These are phyloP conservation scores for Pelobates fuscus DNA, from an alignment of 2,113 vertebrate species.

Conservation along the genomic window DNA sequence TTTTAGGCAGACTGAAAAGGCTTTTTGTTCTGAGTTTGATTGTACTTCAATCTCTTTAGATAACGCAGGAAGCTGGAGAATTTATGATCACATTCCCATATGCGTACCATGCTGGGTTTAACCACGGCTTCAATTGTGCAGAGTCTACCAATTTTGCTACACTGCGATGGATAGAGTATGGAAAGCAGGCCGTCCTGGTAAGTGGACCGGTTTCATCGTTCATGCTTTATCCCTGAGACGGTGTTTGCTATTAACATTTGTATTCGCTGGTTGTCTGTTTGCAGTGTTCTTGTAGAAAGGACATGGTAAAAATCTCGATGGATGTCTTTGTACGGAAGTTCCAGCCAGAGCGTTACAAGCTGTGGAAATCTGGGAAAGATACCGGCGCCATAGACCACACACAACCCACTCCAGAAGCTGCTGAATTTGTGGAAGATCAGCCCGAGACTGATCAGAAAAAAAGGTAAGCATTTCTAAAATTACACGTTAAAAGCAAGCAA, in stretches of 20 bases:
- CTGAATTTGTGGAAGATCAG: conserved; percentile 65
- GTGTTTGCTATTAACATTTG: neutral
- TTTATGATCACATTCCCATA: conserved; percentile 97
- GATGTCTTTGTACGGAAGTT: conserved; percentile 94
- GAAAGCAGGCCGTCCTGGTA: conserved; percentile 92
- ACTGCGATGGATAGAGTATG: conserved; percentile 94
- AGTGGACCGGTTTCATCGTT: conserved; percentile 46
- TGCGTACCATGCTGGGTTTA: conserved; percentile 95
- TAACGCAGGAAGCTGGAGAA: conserved; percentile 92
- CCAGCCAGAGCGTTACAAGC: conserved; percentile 92
- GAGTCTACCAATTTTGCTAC: conserved; percentile 97
- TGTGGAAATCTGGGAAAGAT: conserved; percentile 93
- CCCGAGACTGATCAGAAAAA: conserved; percentile 59
- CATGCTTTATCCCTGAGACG: neutral
- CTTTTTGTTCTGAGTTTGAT: too few species aligned
- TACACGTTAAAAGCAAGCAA: too few species aligned
- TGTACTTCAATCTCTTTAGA: conserved; percentile 61
- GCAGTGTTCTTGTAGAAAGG: conserved; percentile 95
- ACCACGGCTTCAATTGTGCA: conserved; percentile 98
- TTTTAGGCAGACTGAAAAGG: too few species aligned
- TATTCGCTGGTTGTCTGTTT: neutral
- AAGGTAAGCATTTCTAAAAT: conserved; percentile 62
- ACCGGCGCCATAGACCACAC: conserved; percentile 83
- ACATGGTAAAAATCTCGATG: conserved; percentile 98
- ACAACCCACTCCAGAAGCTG: conserved; percentile 83